phyloP scores from a whole-genome alignment of 2,797 vertebrate species.

The Gambelia wislizenii region DNA sequence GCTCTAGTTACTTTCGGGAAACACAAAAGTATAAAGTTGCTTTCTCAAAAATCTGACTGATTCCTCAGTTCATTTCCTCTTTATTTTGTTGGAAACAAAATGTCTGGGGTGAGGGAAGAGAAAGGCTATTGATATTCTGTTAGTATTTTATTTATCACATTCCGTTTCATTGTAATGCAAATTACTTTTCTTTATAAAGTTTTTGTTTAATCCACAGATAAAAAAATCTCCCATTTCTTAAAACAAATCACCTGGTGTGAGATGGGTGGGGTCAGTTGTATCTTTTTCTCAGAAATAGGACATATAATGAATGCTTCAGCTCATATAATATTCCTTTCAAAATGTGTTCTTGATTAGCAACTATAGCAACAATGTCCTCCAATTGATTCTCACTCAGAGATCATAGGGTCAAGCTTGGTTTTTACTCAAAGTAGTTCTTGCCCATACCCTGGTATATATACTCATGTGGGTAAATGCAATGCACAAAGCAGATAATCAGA shows the following conservation, averaged over 20 bases:
- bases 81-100: too few relatives aligned
- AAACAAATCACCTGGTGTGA: neutral
- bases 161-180: too few relatives aligned
- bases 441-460: neutral
- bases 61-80: too few relatives aligned
- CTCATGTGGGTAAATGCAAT: neutral
- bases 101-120: too few relatives aligned
- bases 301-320: neutral
- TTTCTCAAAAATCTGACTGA: too few relatives aligned
- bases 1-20: too few relatives aligned
- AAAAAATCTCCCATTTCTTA: too few relatives aligned
- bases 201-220: too few relatives aligned
- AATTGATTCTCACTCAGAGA: neutral
- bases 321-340: neutral
- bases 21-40: too few relatives aligned
- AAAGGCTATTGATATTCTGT: too few relatives aligned
- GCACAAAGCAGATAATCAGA: neutral
- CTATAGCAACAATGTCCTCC: neutral
- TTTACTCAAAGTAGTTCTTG: neutral
- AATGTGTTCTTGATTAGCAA: neutral
- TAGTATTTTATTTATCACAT: too few relatives aligned
- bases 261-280: neutral
- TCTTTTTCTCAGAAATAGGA: neutral
- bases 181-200: too few relatives aligned
- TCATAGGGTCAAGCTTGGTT: neutral